phyloP scores from a whole-genome alignment of 2,888 invertebrate species.

The Salpingus planirostris region DNA sequence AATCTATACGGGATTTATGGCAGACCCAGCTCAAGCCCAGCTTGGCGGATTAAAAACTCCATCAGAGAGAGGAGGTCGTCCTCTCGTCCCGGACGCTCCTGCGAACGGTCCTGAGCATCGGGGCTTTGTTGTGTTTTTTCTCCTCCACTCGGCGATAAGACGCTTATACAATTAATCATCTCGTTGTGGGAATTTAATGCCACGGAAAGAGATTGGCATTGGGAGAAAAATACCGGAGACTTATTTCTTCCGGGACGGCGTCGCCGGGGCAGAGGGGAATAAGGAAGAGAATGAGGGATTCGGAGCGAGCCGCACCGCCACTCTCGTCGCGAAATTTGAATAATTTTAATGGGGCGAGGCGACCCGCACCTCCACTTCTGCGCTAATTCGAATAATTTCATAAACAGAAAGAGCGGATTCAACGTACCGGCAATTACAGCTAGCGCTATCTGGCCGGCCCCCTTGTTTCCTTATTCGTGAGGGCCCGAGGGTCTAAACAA shows the following conservation, averaged over 20 bases:
- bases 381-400: conserved; percentile 6
- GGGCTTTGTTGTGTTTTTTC: too few species aligned
- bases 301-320: too few species aligned
- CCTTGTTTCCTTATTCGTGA: conserved; percentile 5
- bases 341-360: conserved; percentile 3
- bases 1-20: conserved; percentile 12
- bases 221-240: too few species aligned
- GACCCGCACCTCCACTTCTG: conserved; percentile 1
- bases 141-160: too few species aligned
- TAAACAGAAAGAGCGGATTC: conserved; percentile 5
- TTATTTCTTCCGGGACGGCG: too few species aligned
- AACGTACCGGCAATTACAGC: conserved; percentile 5
- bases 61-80: too few species aligned
- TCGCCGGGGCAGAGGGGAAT: too few species aligned
- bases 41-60: conserved; percentile 1
- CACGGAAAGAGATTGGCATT: too few species aligned
- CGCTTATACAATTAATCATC: too few species aligned
- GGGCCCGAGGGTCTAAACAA: conserved; percentile 8
- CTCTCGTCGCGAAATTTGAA: neutral
- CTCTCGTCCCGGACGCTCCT: neutral
- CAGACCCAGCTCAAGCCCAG: conserved; percentile 5
- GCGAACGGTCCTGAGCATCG: too few species aligned
- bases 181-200: too few species aligned
- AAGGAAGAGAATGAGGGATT: too few species aligned
- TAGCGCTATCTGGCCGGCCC: conserved; percentile 4